Percentiles rank a stretch among this genome's conserved stretches.
Conservation (phyloP, 2,888 invertebrate genomes). For the Escarpia spicata region DNA sequence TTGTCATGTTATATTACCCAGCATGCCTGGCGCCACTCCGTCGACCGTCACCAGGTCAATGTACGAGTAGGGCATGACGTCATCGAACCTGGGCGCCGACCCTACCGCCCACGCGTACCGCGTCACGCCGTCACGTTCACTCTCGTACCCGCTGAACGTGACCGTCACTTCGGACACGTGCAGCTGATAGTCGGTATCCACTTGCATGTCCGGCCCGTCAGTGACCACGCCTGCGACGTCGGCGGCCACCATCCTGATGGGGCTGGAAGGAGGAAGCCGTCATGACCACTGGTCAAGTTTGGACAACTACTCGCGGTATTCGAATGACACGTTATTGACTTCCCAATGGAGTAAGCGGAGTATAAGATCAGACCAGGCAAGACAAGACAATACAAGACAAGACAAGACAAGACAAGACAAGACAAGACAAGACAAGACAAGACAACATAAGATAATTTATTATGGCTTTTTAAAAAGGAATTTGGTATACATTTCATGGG, state of each 20-base stretch:
- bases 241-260: constrained; percentile 41
- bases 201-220: constrained; percentile 30
- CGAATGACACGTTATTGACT: neutral
- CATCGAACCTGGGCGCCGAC: constrained; percentile 45
- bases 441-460: too few relatives aligned
- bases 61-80: constrained; percentile 44
- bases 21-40: neutral
- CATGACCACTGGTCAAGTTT: neutral
- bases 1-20: neutral
- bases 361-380: too few relatives aligned
- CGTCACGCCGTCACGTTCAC: constrained; percentile 45
- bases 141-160: constrained; percentile 47
- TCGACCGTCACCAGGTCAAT: neutral
- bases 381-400: too few relatives aligned
- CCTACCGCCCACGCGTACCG: constrained; percentile 50
- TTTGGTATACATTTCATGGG: too few relatives aligned
- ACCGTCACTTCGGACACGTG: constrained; percentile 45
- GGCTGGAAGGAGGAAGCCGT: constrained; percentile 17
- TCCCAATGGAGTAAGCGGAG: too few relatives aligned
- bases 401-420: too few relatives aligned
- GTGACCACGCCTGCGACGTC: constrained; percentile 34
- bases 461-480: too few relatives aligned
- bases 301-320: neutral
- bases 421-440: too few relatives aligned
- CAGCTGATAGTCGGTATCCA: constrained; percentile 45